Evolutionary conservation across 2,113 vertebrate genomes (phyloP).

Genomic region (Pandion haliaetus): DNA sequence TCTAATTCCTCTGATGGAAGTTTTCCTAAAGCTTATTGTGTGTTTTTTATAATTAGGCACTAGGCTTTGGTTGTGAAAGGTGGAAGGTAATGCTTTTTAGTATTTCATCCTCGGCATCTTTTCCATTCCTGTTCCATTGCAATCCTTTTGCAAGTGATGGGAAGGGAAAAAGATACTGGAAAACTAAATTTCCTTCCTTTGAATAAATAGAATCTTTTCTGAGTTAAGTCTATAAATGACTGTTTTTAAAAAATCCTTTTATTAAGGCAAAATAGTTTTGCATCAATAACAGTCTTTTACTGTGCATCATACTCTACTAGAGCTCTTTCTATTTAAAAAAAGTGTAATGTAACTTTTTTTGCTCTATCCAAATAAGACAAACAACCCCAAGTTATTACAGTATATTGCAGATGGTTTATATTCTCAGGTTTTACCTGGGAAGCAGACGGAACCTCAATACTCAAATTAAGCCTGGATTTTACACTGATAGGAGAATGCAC

Average conservation of each 20-base stretch:
- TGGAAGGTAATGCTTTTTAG: neutral
- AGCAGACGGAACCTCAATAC: constrained; percentile 91
- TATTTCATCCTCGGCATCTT: neutral
- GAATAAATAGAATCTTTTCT: neutral
- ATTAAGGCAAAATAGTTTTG: neutral
- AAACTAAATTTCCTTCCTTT: neutral
- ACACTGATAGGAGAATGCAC: constrained; percentile 74
- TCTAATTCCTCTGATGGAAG: neutral
- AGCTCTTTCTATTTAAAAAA: neutral
- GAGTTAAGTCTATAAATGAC: neutral
- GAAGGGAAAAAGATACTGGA: neutral
- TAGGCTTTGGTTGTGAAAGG: neutral
- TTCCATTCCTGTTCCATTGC: neutral
- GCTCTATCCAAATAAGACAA: neutral
- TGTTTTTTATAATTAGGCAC: neutral
- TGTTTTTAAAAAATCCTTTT: neutral
- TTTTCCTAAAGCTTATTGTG: neutral
- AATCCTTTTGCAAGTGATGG: neutral
- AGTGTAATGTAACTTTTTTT: neutral
- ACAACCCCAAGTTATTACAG: neutral
- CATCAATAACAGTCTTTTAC: neutral
- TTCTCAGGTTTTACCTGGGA: constrained; percentile 85
- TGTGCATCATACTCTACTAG: neutral
- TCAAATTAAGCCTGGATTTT: constrained; percentile 83
- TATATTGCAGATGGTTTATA: neutral